These are phyloP conservation scores for Drosophila demipolita DNA, from an alignment of 2,888 invertebrate species.

Conservation along the genomic window DNA sequence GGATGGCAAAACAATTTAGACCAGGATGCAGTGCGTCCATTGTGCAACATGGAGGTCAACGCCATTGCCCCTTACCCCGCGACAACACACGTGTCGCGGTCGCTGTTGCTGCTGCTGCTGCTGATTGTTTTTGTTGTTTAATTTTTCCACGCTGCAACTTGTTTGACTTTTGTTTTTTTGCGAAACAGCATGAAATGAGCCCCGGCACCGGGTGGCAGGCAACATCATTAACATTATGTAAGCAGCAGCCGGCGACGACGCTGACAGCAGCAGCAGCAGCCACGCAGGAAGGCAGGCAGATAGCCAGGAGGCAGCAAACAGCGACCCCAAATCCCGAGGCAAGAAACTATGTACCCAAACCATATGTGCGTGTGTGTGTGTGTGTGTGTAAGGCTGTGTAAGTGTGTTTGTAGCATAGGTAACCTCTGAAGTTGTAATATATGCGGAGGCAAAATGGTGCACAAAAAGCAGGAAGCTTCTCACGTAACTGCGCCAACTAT, in stretches of 20 bases:
- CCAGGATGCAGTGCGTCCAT: slow-evolving; percentile 64
- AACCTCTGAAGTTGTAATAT: slow-evolving; percentile 74
- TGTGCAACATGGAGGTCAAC: slow-evolving; percentile 43
- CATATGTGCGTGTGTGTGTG: background rate
- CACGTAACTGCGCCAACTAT: slow-evolving; percentile 61
- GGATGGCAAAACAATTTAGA: slow-evolving; percentile 44
- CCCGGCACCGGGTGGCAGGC: slow-evolving; percentile 45
- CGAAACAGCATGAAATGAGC: slow-evolving; percentile 69
- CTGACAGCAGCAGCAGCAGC: slow-evolving; percentile 36
- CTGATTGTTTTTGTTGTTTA: slow-evolving; percentile 26
- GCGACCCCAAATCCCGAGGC: slow-evolving; percentile 19
- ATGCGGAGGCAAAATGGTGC: slow-evolving; percentile 71
- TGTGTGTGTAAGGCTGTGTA: background rate
- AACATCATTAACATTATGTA: slow-evolving; percentile 78
- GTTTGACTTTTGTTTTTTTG: slow-evolving; percentile 70
- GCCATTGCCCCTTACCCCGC: background rate
- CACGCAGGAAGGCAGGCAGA: background rate
- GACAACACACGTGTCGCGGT: slow-evolving; percentile 21
- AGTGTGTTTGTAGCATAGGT: slow-evolving; percentile 15
- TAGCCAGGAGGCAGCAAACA: slow-evolving; percentile 12
- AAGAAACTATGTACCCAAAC: slow-evolving; percentile 18
- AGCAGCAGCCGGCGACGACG: slow-evolving; percentile 70
- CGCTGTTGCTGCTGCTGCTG: slow-evolving; percentile 19
- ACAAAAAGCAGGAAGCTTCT: slow-evolving; percentile 61
- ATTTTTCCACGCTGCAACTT: slow-evolving; percentile 14